Base-by-base conservation (phyloP, 1,140 invertebrate species). In the Acromyrmex echinatior region DNA sequence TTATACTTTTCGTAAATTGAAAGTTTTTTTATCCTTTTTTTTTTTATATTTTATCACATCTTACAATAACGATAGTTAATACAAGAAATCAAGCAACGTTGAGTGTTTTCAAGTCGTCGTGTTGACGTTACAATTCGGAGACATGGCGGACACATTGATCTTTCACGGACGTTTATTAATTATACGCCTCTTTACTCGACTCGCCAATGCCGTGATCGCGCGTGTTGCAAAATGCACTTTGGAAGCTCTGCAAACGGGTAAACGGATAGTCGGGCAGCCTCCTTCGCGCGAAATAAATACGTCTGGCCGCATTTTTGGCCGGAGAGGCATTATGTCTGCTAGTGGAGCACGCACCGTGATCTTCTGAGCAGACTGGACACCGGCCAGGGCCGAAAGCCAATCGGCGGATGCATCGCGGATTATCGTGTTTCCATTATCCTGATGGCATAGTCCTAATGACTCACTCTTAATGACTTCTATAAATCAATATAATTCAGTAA, bases 321-420 rank as follows among this genome's bases (percentile, higher is more conserved):
- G 12, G 39, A 84, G 82, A 73, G 79, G 86, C 65, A 92, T 93
- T 91, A 93, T 92, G 91, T 93, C 91, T 89, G 86, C 81, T 62
- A 45, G 51, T 76, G 86, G 82, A 88, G 66, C 71, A 80, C 68
- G 63, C 68, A 77, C 74, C 0, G 63, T 49, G 71, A 53, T 60
- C 82, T 80, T 74, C 39, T 63, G 77, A 62, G 84, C 68, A 70
- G 87, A 89, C 93, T 94, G 93, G 93, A 93, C 86, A 60, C 18
- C n/a, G 88, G 93, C 93, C 93, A 94, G 92, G 89, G 86, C 86
- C 84, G 68, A 35, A 76, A 82, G 92, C 93, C 93, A 94, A 94
- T 93, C 89, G 86, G 60, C 56, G 56, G 28, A 25, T 65, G 77
- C 87, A 76, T 91, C 89, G 60, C 78, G 88, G 73, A 88, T 91